Evolutionary conservation across 2,113 vertebrate species (phyloP).

Genomic region (Tinamus guttatus): DNA sequence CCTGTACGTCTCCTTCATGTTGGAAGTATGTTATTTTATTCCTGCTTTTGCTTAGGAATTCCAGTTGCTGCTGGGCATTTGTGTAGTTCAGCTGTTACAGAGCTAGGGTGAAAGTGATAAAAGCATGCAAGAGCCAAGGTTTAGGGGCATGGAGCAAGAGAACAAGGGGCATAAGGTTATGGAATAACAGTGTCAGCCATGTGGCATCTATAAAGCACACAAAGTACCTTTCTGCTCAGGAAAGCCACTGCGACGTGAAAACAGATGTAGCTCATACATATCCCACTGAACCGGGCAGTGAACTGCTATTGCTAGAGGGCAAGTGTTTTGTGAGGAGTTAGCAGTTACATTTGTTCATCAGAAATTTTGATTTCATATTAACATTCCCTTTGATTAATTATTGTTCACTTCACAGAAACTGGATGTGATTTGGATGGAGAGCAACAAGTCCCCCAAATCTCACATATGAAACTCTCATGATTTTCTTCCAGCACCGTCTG

Average conservation of each 20-base stretch:
- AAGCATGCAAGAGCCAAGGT: constrained; percentile 46
- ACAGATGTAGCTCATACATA: constrained; percentile 27
- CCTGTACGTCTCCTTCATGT: constrained; percentile 17
- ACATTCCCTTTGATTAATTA: constrained; percentile 10
- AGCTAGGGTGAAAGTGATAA: constrained; percentile 18
- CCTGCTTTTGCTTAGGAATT: constrained; percentile 66
- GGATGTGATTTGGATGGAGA: constrained; percentile 1
- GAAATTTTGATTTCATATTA: constrained; percentile 23
- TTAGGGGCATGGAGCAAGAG: constrained; percentile 25
- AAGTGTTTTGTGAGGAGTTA: neutral
- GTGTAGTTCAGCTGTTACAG: constrained; percentile 72
- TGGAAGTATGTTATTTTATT: constrained; percentile 37
- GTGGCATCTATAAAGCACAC: constrained; percentile 44
- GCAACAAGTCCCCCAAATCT: constrained; percentile 4
- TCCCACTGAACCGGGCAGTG: neutral
- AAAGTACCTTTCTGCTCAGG: constrained; percentile 5
- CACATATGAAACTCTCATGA: neutral
- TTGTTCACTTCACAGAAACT: neutral
- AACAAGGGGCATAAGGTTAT: constrained; percentile 41
- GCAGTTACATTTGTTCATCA: neutral
- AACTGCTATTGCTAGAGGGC: neutral
- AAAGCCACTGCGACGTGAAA: neutral
- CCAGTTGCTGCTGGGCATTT: constrained; percentile 70
- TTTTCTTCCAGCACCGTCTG: constrained; percentile 8
- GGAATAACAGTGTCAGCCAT: constrained; percentile 49